Evolutionary conservation across 2,113 vertebrate species (phyloP), one percentile per base, ranked within the genome.

Genomic region (Grus americana): DNA sequence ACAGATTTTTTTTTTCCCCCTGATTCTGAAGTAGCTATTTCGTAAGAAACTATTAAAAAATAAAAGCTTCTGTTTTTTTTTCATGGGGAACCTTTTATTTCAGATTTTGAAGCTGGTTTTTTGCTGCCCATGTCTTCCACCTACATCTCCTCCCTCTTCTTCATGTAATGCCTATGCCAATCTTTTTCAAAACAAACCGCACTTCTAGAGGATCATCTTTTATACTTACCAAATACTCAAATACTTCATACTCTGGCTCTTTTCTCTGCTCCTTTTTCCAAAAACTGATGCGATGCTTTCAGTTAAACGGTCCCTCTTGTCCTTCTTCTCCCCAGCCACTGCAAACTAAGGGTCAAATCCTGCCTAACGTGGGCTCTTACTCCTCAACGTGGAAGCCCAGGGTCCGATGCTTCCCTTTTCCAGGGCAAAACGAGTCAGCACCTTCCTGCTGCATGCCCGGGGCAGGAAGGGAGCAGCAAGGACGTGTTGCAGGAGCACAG

Each of bases 331-430:
- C 9, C n/a, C 79, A 87, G 1, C 5, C 13, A 12, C 27, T 34
- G 34, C 50, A 67, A 83, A 70, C 16, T 9, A 49, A 46, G 19
- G 65, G 23, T 27, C 3, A 2, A 20, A 47, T 30, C 58, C 46
- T 49, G 12, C 44, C 52, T 26, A 10, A 23, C 0, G 0, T 0
- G 0, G 8, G 47, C 13, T 76, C 30, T 10, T 13, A 15, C 6
- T 20, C 29, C 59, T 67, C 42, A 5, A 0, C 26, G 15, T 75
- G 36, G 55, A 74, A 68, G 23, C 44, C 34, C 32, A 8, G 0
- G 4, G 26, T 6, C 66, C 4, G 1, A 11, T 52, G 18, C 20
- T 81, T 79, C 67, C 20, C 42, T 78, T 3, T 0, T 29, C 29
- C 22, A n/a, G 32, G 55, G 38, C 7, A 32, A 29, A 50, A 42